phyloP scores from a whole-genome alignment of 1,140 invertebrate species.

The Eubasilissa regina region DNA sequence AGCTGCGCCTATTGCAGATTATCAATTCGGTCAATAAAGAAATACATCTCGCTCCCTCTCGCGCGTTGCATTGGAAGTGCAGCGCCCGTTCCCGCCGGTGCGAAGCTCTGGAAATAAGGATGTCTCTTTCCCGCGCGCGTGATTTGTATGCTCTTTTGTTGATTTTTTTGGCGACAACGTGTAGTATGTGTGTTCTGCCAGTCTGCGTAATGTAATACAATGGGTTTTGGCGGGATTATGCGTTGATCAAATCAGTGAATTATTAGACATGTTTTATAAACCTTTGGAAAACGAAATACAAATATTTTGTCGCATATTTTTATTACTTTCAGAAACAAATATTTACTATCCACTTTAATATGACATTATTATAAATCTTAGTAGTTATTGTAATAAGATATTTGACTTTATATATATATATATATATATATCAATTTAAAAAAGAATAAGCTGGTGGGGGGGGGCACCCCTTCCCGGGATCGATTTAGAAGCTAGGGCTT shows the following conservation, averaged over 20 bases:
- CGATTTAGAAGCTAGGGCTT: too few relatives aligned
- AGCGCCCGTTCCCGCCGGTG: not conserved
- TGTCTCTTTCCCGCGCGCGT: conserved; percentile 23
- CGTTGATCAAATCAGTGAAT: conserved; percentile 46
- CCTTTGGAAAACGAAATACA: not conserved
- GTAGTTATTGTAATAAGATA: too few relatives aligned
- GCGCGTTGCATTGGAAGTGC: conserved; percentile 1
- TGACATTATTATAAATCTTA: too few relatives aligned
- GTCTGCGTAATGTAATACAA: conserved; percentile 41
- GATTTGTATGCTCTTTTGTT: conserved; percentile 39
- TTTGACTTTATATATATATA: too few relatives aligned
- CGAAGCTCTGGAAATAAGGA: not conserved
- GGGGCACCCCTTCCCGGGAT: too few relatives aligned
- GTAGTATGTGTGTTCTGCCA: conserved; percentile 17
- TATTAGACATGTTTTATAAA: conserved; percentile 8
- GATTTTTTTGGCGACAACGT: conserved; percentile 18
- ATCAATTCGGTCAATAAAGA: conserved; percentile 28
- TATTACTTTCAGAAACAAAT: too few relatives aligned
- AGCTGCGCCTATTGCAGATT: conserved; percentile 19
- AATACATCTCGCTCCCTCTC: conserved; percentile 21
- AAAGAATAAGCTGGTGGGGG: too few relatives aligned
- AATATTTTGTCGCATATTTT: too few relatives aligned
- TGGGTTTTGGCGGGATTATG: conserved; percentile 51
- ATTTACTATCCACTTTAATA: too few relatives aligned
- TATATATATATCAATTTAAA: too few relatives aligned